These are phyloP conservation scores for Drosophila prostipennis DNA, from an alignment of 2,888 invertebrate species.

Conservation along the genomic window DNA sequence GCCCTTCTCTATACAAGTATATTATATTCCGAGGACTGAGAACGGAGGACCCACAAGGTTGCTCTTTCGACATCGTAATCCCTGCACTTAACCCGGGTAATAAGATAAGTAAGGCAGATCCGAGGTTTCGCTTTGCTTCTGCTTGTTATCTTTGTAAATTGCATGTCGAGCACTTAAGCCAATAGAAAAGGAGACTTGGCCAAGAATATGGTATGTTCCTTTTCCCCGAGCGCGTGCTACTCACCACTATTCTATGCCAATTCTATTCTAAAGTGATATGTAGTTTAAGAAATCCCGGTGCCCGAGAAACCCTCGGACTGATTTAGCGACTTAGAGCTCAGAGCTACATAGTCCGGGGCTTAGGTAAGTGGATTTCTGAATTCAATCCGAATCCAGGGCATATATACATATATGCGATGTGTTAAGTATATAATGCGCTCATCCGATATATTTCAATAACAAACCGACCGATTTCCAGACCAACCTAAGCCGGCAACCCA, in stretches of 20 bases:
- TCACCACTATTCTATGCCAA: slow-evolving; percentile 17
- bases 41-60: slow-evolving; percentile 33
- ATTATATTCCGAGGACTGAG: background rate
- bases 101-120: slow-evolving; percentile 79
- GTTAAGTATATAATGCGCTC: slow-evolving; percentile 82
- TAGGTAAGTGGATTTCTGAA: slow-evolving; percentile 79
- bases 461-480: slow-evolving; percentile 25
- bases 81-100: slow-evolving; percentile 80
- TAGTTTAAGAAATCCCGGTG: slow-evolving; percentile 58
- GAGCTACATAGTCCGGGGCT: slow-evolving; percentile 45
- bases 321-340: slow-evolving; percentile 65
- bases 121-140: slow-evolving; percentile 46
- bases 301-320: slow-evolving; percentile 29
- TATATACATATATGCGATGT: slow-evolving; percentile 54
- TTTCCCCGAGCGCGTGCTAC: slow-evolving; percentile 62
- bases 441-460: slow-evolving; percentile 75
- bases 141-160: slow-evolving; percentile 81
- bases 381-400: slow-evolving; percentile 75
- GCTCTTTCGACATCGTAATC: slow-evolving; percentile 79
- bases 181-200: slow-evolving; percentile 57
- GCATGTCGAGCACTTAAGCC: slow-evolving; percentile 79
- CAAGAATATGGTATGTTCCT: slow-evolving; percentile 7
- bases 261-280: slow-evolving; percentile 55
- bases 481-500: slow-evolving; percentile 56
- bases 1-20: background rate